Conservation (phyloP, 2,113 vertebrate genomes). For the Upupa epops region DNA sequence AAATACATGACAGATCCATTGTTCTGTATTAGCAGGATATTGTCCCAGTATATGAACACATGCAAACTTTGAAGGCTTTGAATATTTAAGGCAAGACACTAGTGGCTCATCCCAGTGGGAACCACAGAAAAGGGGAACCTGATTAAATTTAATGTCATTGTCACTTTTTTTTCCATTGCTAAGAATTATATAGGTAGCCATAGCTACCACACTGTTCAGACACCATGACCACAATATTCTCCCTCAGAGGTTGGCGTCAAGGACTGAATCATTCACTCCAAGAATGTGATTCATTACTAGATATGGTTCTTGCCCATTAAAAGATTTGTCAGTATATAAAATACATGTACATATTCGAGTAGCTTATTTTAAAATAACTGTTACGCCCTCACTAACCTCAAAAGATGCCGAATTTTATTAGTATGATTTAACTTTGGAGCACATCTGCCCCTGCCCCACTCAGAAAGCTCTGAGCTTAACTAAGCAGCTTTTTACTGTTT, state of each 20-base stretch:
- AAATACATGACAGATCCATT: constrained; percentile 85
- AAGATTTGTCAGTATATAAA: constrained; percentile 74
- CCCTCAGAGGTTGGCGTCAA: constrained; percentile 83
- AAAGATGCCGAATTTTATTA: background rate
- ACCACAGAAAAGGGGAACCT: constrained; percentile 92
- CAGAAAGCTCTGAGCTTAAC: constrained; percentile 9
- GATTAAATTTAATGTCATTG: constrained; percentile 99
- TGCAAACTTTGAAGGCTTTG: constrained; percentile 83
- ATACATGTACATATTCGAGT: constrained; percentile 29
- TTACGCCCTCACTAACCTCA: background rate
- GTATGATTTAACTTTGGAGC: background rate
- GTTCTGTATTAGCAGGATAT: constrained; percentile 83
- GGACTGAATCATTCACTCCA: constrained; percentile 82
- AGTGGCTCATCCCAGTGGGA: constrained; percentile 89
- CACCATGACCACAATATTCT: constrained; percentile 92
- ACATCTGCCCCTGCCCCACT: background rate
- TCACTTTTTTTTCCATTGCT: constrained; percentile 88
- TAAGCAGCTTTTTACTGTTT: background rate
- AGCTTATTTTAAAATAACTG: background rate
- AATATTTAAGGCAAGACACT: constrained; percentile 86
- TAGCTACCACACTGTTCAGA: constrained; percentile 90
- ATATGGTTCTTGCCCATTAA: constrained; percentile 74
- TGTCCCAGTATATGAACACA: constrained; percentile 81
- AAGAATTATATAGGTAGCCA: constrained; percentile 97
- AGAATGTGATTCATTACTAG: constrained; percentile 81